Percentiles rank a stretch among this genome's conserved stretches.
These are phyloP conservation scores for Heliconius nattereri DNA, from an alignment of 1,140 invertebrate species.

Conservation along the genomic window DNA sequence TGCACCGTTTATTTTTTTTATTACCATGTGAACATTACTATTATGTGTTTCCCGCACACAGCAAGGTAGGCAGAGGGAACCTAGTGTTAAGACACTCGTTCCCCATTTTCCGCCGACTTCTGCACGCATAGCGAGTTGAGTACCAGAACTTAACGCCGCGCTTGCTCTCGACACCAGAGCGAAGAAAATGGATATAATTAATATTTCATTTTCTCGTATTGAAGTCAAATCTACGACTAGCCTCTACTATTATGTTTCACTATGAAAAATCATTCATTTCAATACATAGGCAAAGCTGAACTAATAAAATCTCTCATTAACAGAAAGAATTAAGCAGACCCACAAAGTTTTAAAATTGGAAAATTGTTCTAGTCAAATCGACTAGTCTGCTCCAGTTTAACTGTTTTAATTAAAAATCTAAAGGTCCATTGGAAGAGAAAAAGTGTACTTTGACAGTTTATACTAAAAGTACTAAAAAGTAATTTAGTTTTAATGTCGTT, in stretches of 20 bases:
- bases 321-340: neutral
- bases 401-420: conserved; percentile 10
- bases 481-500: neutral
- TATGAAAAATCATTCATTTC: neutral
- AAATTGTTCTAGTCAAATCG: neutral
- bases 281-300: neutral
- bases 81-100: too few relatives aligned
- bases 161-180: too few relatives aligned
- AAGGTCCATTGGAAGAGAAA: neutral
- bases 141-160: too few relatives aligned
- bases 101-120: too few relatives aligned
- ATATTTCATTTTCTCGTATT: too few relatives aligned
- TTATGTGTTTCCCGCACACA: too few relatives aligned
- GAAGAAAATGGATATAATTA: too few relatives aligned
- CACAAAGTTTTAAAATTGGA: neutral
- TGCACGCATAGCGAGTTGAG: too few relatives aligned
- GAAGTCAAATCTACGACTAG: too few relatives aligned
- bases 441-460: conserved; percentile 1
- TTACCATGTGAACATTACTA: too few relatives aligned
- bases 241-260: neutral
- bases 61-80: too few relatives aligned
- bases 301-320: neutral
- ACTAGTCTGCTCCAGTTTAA: conserved; percentile 1
- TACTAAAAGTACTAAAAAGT: neutral
- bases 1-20: too few relatives aligned